A percentile compares a stretch with the other conserved stretches of the same genome.
Evolutionary conservation across 2,797 vertebrate genomes (phyloP).

Genomic region (Melanotaenia boesemani): DNA sequence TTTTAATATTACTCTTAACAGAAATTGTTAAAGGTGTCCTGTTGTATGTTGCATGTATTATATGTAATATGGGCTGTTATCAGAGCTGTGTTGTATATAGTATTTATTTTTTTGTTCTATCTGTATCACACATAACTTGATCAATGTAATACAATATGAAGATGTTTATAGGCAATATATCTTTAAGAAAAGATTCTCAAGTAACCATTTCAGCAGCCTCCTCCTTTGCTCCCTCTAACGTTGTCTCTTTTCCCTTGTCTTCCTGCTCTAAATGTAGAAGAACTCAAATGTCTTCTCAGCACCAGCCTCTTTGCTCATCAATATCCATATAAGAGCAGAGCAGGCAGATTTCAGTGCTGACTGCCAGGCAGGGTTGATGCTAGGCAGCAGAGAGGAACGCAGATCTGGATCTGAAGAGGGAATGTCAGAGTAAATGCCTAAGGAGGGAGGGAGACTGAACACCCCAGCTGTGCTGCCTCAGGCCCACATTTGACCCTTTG

Average conservation of each 20-base stretch:
- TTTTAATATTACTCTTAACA: not conserved
- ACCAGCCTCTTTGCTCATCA: slow-evolving; percentile 39
- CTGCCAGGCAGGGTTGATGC: slow-evolving; percentile 56
- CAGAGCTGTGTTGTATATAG: not conserved
- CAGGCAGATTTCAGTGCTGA: slow-evolving; percentile 47
- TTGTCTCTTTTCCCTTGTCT: not conserved
- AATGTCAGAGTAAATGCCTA: slow-evolving; percentile 66
- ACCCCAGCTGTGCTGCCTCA: slow-evolving; percentile 30
- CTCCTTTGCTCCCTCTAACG: not conserved
- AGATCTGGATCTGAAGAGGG: slow-evolving; percentile 46
- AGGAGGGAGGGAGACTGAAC: slow-evolving; percentile 41
- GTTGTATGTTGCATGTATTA: not conserved
- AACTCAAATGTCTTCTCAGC: slow-evolving; percentile 32
- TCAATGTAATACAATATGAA: slow-evolving; percentile 22
- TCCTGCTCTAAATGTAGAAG: slow-evolving; percentile 18
- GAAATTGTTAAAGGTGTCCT: not conserved
- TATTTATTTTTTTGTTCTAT: not conserved
- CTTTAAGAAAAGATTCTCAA: slow-evolving; percentile 25
- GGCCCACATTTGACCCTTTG: slow-evolving; percentile 19
- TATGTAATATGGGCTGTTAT: not conserved
- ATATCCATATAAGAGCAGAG: slow-evolving; percentile 79
- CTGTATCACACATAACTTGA: not conserved
- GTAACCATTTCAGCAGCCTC: slow-evolving; percentile 31
- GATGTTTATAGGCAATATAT: slow-evolving; percentile 12
- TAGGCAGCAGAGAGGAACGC: slow-evolving; percentile 59